Percentiles rank a stretch among this genome's conserved stretches.
Conservation (phyloP, 2,113 vertebrate species). For the Eurystomus gularis region DNA sequence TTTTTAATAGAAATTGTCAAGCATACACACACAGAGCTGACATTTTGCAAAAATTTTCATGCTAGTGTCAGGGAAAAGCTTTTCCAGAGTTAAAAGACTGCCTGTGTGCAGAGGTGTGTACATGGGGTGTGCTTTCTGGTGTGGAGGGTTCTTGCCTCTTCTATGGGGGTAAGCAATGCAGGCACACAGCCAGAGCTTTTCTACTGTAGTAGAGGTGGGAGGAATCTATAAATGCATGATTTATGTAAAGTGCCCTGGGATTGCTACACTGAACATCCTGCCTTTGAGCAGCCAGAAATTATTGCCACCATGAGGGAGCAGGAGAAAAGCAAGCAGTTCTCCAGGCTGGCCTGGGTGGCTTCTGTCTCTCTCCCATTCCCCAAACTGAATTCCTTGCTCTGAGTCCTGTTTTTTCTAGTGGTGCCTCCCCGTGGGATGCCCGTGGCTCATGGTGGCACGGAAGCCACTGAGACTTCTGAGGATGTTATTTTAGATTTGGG, state of each 20-base stretch:
- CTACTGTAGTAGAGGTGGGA: not conserved
- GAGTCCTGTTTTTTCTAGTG: not conserved
- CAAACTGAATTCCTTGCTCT: not conserved
- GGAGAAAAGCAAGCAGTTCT: not conserved
- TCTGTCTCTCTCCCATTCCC: not conserved
- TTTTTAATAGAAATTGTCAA: not conserved
- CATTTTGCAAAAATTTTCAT: not conserved
- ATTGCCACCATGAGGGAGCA: not conserved
- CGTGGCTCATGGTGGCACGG: fast-evolving
- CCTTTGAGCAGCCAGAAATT: not conserved
- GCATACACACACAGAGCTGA: not conserved
- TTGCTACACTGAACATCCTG: not conserved
- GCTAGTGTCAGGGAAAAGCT: not conserved
- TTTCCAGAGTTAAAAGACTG: not conserved
- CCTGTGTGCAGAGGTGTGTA: not conserved
- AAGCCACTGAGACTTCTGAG: not conserved
- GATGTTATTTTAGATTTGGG: not conserved
- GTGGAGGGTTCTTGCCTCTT: not conserved
- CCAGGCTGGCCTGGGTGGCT: not conserved
- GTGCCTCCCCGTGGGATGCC: not conserved
- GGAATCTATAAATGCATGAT: not conserved
- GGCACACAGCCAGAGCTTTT: not conserved
- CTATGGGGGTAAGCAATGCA: not conserved
- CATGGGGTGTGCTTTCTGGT: not conserved
- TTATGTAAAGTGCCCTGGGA: not conserved